These are phyloP conservation scores for Caradrina clavipalpis DNA, from an alignment of 2,888 invertebrate species.

Conservation along the genomic window DNA sequence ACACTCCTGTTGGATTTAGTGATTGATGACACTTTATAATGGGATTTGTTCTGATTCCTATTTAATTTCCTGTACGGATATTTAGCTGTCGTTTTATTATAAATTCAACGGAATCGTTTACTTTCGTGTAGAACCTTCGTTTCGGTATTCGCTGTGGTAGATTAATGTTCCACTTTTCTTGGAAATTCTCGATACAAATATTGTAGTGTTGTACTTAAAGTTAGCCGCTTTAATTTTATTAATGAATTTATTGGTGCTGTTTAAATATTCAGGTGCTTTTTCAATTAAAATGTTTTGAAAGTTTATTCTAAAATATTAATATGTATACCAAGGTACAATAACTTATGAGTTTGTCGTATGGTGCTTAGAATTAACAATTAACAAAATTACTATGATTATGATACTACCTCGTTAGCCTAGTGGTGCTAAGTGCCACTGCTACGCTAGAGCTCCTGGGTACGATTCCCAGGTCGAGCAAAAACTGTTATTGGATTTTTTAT, in stretches of 20 bases:
- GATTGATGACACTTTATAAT: conserved; percentile 87
- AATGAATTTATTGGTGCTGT: not conserved
- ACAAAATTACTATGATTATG: too few species aligned
- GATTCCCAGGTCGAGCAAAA: too few species aligned
- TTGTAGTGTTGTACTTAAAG: conserved; percentile 21
- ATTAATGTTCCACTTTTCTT: conserved; percentile 36
- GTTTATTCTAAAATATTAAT: not conserved
- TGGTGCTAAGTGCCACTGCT: too few species aligned
- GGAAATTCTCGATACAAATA: conserved; percentile 18
- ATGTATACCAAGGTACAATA: not conserved
- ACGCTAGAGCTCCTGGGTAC: too few species aligned
- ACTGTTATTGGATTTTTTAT: too few species aligned
- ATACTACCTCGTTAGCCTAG: too few species aligned
- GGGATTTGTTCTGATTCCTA: conserved; percentile 82
- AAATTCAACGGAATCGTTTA: conserved; percentile 65
- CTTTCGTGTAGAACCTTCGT: conserved; percentile 40
- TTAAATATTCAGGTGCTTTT: not conserved
- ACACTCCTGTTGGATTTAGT: conserved; percentile 71
- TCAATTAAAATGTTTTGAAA: not conserved
- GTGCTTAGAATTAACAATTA: too few species aligned
- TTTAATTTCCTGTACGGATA: conserved; percentile 87
- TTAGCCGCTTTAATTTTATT: conserved; percentile 18
- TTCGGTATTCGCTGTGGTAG: conserved; percentile 34
- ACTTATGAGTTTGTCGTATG: not conserved
- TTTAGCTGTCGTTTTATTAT: conserved; percentile 81